These are phyloP conservation scores for Matsumyia berberina DNA, from an alignment of 2,888 invertebrate genomes.

Conservation along the genomic window DNA sequence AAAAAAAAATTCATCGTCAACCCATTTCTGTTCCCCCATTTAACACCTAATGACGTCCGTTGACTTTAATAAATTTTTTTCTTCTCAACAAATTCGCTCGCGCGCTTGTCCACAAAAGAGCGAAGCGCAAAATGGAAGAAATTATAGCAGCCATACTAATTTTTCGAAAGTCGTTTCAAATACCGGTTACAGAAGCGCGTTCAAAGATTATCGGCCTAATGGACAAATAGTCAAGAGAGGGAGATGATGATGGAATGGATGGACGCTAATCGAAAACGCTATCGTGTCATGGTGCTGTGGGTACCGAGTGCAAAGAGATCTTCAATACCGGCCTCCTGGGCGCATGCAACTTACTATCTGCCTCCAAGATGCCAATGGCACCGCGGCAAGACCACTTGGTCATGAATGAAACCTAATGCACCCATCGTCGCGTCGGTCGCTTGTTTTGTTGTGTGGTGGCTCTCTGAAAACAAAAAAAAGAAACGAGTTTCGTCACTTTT, in stretches of 20 bases:
- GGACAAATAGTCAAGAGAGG: slow-evolving; percentile 26
- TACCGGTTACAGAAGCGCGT: slow-evolving; percentile 51
- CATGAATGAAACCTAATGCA: slow-evolving; percentile 58
- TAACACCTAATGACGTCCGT: slow-evolving; percentile 27
- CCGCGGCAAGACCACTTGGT: slow-evolving; percentile 37
- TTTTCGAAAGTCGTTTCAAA: slow-evolving; percentile 65
- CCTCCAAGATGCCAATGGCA: slow-evolving; percentile 22
- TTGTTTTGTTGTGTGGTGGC: neutral
- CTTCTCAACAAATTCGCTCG: neutral
- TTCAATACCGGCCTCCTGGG: slow-evolving; percentile 26
- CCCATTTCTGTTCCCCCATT: slow-evolving; percentile 42
- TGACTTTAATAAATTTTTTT: slow-evolving; percentile 13
- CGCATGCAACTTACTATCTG: slow-evolving; percentile 10
- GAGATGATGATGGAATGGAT: slow-evolving; percentile 1
- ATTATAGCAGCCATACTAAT: slow-evolving; percentile 66
- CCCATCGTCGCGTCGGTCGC: neutral
- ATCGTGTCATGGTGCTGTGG: neutral
- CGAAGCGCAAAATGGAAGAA: slow-evolving; percentile 14
- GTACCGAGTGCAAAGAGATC: slow-evolving; percentile 24
- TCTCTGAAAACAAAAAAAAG: slow-evolving; percentile 19
- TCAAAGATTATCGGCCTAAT: slow-evolving; percentile 41
- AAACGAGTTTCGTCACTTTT: slow-evolving; percentile 64
- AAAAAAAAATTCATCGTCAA: slow-evolving; percentile 14
- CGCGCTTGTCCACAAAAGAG: neutral
- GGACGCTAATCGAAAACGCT: slow-evolving; percentile 31